A percentile compares a stretch with the other conserved stretches of the same genome.
These are phyloP conservation scores for Rhinichthys osculus DNA, from an alignment of 2,797 vertebrate genomes.

Conservation along the genomic window DNA sequence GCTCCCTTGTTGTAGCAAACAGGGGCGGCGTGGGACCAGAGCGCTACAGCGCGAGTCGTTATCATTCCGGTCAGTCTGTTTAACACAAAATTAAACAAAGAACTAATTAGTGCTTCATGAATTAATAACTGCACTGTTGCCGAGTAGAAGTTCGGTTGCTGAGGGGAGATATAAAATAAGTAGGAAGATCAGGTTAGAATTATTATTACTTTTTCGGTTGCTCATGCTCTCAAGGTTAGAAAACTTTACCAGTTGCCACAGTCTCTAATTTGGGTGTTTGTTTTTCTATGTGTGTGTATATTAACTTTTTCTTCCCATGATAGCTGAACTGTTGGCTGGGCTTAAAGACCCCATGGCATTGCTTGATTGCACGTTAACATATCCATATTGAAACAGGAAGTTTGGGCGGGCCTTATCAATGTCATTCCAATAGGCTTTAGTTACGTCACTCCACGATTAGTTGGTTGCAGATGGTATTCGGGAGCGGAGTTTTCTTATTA, in stretches of 20 bases:
- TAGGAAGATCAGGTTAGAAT: conserved; percentile 94
- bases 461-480: neutral
- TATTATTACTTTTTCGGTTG: conserved; percentile 79
- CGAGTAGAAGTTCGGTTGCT: conserved; percentile 96
- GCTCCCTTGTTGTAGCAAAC: conserved; percentile 99
- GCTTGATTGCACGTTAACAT: neutral
- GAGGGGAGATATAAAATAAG: conserved; percentile 99
- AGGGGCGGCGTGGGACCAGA: conserved; percentile 98
- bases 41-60: conserved; percentile 98
- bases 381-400: conserved; percentile 15
- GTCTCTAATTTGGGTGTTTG: conserved; percentile 72
- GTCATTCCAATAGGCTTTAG: neutral
- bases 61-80: conserved; percentile 99
- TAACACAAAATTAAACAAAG: conserved; percentile 99
- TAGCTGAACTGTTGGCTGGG: conserved; percentile 15
- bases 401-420: neutral
- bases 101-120: conserved; percentile 99
- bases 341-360: conserved; percentile 29
- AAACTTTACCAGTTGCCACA: conserved; percentile 81
- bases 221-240: conserved; percentile 83
- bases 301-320: conserved; percentile 3
- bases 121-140: conserved; percentile 99
- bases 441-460: neutral
- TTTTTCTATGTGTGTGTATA: conserved; percentile 48
- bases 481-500: neutral